A percentile compares a stretch with the other conserved stretches of the same genome.
These are phyloP conservation scores for Synanthedon vespiformis DNA, from an alignment of 2,888 invertebrate genomes.

Conservation along the genomic window DNA sequence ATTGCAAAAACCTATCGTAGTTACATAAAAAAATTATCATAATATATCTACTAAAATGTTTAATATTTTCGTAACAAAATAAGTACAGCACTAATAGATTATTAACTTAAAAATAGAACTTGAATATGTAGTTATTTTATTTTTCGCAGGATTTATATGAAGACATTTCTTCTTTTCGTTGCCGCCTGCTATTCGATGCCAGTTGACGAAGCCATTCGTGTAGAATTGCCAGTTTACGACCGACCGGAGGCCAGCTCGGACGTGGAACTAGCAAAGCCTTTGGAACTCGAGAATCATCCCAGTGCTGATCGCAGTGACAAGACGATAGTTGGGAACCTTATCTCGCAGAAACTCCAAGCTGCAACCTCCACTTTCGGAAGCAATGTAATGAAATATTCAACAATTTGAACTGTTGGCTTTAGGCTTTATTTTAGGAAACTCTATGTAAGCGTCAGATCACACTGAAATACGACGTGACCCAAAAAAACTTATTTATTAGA, in stretches of 20 bases:
- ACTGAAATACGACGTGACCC: no score
- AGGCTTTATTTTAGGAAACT: no score
- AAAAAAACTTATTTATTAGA: no score
- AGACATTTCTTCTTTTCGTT: constrained; percentile 17
- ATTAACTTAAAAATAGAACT: no score
- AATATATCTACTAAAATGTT: no score
- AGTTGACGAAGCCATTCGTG: constrained; percentile 39
- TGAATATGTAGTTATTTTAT: constrained; percentile 5
- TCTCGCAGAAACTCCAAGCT: constrained; percentile 28
- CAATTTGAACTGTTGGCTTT: no score
- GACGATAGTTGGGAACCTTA: constrained; percentile 19
- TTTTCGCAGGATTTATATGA: constrained; percentile 29
- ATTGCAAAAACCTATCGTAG: no score
- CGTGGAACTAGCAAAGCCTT: constrained; percentile 15
- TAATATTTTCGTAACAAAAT: no score
- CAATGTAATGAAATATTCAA: background rate
- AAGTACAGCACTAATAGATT: no score
- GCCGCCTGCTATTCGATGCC: constrained; percentile 33
- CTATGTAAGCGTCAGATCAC: no score
- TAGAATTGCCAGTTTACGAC: constrained; percentile 55
- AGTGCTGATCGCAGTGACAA: constrained; percentile 20
- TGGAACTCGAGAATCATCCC: constrained; percentile 33
- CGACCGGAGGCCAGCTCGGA: constrained; percentile 23
- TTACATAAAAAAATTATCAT: no score
- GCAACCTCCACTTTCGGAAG: constrained; percentile 13